Percentiles rank a stretch among this genome's conserved stretches.
Evolutionary conservation across 2,797 vertebrate genomes (phyloP).

Genomic region (Lophius americanus): DNA sequence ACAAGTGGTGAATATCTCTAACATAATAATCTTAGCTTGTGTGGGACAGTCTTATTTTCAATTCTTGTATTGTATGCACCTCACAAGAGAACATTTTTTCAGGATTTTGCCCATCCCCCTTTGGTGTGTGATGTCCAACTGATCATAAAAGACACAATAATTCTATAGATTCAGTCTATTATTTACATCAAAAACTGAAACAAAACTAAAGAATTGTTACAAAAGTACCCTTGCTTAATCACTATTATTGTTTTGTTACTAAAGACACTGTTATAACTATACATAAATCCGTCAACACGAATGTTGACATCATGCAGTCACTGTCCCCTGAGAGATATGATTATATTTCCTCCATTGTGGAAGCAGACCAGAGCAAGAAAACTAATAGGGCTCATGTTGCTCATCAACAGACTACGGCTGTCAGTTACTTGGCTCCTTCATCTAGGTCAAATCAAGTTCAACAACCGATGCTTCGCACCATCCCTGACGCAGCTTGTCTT

Average conservation of each 20-base stretch:
- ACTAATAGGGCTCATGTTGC: constrained; percentile 62
- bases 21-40: too few relatives aligned
- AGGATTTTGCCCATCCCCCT: too few relatives aligned
- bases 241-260: too few relatives aligned
- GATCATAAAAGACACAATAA: neutral
- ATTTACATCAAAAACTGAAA: neutral
- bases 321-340: constrained; percentile 52
- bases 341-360: constrained; percentile 60
- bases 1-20: neutral
- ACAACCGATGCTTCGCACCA: constrained; percentile 64
- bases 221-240: neutral
- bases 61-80: too few relatives aligned
- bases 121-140: too few relatives aligned
- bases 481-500: constrained; percentile 59
- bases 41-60: too few relatives aligned
- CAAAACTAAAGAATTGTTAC: neutral
- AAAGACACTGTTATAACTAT: neutral
- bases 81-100: too few relatives aligned
- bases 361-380: constrained; percentile 52
- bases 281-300: constrained; percentile 9
- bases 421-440: constrained; percentile 67
- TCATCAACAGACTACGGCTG: constrained; percentile 56
- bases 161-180: neutral
- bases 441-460: constrained; percentile 78
- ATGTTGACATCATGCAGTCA: constrained; percentile 36